Evolutionary conservation across 2,888 invertebrate genomes (phyloP).

Genomic region (Urechis unicinctus): DNA sequence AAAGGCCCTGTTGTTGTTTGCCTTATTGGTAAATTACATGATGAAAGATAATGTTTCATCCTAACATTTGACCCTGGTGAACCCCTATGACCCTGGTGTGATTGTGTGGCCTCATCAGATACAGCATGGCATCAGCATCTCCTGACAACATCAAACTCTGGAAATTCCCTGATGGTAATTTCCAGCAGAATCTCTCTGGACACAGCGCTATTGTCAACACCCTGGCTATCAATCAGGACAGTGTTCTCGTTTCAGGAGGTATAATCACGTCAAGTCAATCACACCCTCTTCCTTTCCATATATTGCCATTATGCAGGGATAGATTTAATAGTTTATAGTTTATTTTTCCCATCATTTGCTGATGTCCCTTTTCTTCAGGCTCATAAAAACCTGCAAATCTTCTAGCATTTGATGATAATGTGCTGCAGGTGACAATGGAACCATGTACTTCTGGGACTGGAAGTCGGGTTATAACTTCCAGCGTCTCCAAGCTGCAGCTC

Average conservation of each 20-base stretch:
- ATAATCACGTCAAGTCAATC: not conserved
- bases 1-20: too few species aligned
- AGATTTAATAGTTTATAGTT: not conserved
- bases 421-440: conserved; percentile 94
- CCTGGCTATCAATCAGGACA: conserved; percentile 87
- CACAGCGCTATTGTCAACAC: conserved; percentile 98
- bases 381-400: too few species aligned
- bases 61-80: too few species aligned
- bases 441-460: conserved; percentile 98
- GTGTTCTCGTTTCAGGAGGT: conserved; percentile 91
- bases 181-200: conserved; percentile 91
- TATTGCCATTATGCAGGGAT: not conserved
- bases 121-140: conserved; percentile 96
- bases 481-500: conserved; percentile 73
- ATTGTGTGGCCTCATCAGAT: conserved; percentile 51
- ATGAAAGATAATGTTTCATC: too few species aligned
- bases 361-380: too few species aligned
- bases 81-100: too few species aligned
- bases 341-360: too few species aligned
- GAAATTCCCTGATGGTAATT: conserved; percentile 96
- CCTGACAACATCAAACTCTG: conserved; percentile 99
- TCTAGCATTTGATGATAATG: too few species aligned
- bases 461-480: conserved; percentile 98
- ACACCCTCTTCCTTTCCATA: not conserved
- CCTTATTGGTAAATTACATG: too few species aligned